Evolutionary conservation across 2,797 vertebrate genomes (phyloP).

Genomic region (Aeoliscus strigatus): DNA sequence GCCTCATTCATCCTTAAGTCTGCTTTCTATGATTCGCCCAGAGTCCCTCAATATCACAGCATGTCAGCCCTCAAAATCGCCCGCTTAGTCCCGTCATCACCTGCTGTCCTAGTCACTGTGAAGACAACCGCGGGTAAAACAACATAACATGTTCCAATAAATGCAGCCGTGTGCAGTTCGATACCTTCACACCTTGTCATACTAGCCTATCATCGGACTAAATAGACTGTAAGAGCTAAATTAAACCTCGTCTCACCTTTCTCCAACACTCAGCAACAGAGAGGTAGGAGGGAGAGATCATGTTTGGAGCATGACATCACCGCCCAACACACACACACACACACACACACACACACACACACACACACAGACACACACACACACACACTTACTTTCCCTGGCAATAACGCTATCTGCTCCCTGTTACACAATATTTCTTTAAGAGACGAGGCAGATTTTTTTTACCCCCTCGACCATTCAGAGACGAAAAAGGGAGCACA

Average conservation of each 20-base stretch:
- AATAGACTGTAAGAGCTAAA: slow-evolving; percentile 65
- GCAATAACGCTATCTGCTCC: slow-evolving; percentile 60
- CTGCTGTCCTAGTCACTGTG: slow-evolving; percentile 12
- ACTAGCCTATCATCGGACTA: slow-evolving; percentile 61
- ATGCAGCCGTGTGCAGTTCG: slow-evolving; percentile 45
- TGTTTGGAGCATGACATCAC: slow-evolving; percentile 75
- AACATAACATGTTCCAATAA: slow-evolving; percentile 38
- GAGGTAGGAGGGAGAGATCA: slow-evolving; percentile 53
- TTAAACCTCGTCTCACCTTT: slow-evolving; percentile 71
- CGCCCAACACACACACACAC: slow-evolving; percentile 7
- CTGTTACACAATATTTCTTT: slow-evolving; percentile 71
- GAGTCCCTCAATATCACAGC: background rate
- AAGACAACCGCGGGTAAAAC: slow-evolving; percentile 24
- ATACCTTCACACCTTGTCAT: slow-evolving; percentile 65
- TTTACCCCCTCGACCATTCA: slow-evolving; percentile 47
- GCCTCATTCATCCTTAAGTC: background rate
- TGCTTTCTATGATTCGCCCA: background rate
- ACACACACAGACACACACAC: background rate
- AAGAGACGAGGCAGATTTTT: slow-evolving; percentile 55
- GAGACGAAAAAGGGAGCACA: slow-evolving; percentile 52
- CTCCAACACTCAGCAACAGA: slow-evolving; percentile 60
- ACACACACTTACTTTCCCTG: no score
- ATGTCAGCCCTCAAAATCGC: background rate
- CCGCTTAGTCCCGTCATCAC: slow-evolving; percentile 7
- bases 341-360: background rate